Base-by-base conservation (phyloP, 1,140 invertebrate species). In the Cydia splendana region DNA sequence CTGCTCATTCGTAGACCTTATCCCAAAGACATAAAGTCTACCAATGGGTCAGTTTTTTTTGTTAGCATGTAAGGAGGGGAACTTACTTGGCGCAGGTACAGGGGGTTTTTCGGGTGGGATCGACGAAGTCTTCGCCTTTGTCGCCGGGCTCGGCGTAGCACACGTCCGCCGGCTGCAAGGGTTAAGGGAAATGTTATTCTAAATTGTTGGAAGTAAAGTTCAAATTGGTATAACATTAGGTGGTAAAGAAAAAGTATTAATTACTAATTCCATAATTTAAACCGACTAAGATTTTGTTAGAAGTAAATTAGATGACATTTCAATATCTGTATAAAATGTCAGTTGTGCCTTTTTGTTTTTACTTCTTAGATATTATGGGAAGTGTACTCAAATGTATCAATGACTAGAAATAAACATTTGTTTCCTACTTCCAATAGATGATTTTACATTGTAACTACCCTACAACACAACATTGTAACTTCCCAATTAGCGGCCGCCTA, bases 1-100 rank as follows among this genome's bases (percentile, higher is more conserved):
- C 51, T 18, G 51, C n/a, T 7, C 51, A 53, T 53, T 53, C 51
- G 5, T 18, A 53, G 51, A 18, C 51, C 51, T 53, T 18, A 51
- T 51, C 3, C 48, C 12, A 15, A 51, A 15, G 48, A 15, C 12
- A 15, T 51, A n/a, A 53, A 13, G n/a, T 53, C 51, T 53, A 53
- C n/a, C 12, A 53, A 53, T 18, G 51, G 34, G 4, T 18, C n/a
- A 53, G 15, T 10, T 53, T n/a, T 73, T 73, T 78, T 78, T 77
- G 78, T 71, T 48, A 78, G 62, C 38, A 38, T 45, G 62, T 53
- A 74, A 69, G 65, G 28, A 74, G 51, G 18, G 28, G 71, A 71
- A 94, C 95, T 95, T 91, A 95, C 95, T 95, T 95, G 89, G 96
- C 96, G 94, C 97, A 98, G 86, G 95, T 95, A 92, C 97, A 98